Percentiles rank a stretch among this genome's conserved stretches.
Evolutionary conservation across 2,113 vertebrate species (phyloP).

Genomic region (Neolamprologus devosi): DNA sequence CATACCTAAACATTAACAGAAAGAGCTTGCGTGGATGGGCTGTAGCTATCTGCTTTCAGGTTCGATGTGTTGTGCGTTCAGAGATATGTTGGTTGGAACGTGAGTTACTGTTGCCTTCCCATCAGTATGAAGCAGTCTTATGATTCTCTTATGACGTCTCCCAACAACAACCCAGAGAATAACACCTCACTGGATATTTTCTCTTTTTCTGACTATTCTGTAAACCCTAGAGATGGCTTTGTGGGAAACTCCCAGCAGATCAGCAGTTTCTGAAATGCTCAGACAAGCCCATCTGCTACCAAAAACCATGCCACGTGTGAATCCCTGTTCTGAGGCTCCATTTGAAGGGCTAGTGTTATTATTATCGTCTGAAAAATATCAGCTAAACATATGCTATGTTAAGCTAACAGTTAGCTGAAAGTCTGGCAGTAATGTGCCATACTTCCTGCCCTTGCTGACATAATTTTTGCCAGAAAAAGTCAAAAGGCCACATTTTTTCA

Average conservation of each 20-base stretch:
- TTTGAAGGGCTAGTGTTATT: background rate
- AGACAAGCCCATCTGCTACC: background rate
- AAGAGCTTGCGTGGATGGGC: background rate
- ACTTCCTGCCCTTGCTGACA: background rate
- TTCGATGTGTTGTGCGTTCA: fast-evolving
- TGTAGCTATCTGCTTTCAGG: background rate
- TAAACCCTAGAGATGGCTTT: background rate
- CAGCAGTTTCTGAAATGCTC: background rate
- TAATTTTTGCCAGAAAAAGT: background rate
- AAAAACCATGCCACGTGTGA: background rate
- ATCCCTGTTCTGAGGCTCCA: background rate
- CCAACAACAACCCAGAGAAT: background rate
- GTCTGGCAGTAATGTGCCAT: background rate
- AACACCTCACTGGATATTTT: background rate
- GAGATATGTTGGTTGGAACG: background rate
- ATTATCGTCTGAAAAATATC: background rate
- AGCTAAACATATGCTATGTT: background rate
- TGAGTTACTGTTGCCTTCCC: background rate
- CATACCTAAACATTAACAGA: background rate
- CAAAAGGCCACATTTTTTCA: background rate
- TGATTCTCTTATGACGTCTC: background rate
- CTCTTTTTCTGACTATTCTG: background rate
- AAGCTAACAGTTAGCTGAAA: background rate
- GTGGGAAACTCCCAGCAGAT: background rate
- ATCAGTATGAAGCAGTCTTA: background rate